Conservation (phyloP, 1,140 invertebrate species). For the Triops longicaudatus region DNA sequence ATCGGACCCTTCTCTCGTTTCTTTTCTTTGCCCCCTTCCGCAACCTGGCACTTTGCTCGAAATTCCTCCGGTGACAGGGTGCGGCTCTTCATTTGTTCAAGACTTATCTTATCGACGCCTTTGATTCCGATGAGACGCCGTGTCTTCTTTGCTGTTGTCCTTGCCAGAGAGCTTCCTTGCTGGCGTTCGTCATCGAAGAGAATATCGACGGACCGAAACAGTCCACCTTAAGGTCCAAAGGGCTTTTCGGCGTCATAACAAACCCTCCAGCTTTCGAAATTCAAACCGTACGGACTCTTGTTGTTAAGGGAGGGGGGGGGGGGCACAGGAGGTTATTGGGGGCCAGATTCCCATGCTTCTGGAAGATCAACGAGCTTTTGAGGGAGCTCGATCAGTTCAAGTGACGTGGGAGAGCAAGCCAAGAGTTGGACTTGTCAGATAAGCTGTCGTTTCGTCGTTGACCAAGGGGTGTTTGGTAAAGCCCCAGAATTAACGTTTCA, state of each 20-base stretch:
- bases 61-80: neutral
- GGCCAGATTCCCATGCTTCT: neutral
- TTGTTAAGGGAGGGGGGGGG: neutral
- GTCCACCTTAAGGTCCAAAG: neutral
- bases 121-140: neutral
- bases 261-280: conserved; percentile 12
- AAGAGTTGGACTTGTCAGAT: neutral
- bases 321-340: neutral
- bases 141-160: neutral
- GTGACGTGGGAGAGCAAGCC: neutral
- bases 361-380: neutral
- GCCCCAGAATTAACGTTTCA: neutral
- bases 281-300: neutral
- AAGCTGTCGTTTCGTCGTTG: neutral
- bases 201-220: neutral
- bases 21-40: neutral
- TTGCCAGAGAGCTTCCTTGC: neutral
- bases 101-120: neutral
- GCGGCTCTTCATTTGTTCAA: neutral
- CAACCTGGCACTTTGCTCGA: too few species aligned
- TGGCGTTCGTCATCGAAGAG: too few species aligned
- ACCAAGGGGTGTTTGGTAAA: too few species aligned
- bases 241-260: neutral
- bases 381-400: conserved; percentile 9
- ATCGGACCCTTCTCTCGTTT: neutral